Conservation (phyloP, 2,797 vertebrate genomes). For the Kryptopterus vitreolus region DNA sequence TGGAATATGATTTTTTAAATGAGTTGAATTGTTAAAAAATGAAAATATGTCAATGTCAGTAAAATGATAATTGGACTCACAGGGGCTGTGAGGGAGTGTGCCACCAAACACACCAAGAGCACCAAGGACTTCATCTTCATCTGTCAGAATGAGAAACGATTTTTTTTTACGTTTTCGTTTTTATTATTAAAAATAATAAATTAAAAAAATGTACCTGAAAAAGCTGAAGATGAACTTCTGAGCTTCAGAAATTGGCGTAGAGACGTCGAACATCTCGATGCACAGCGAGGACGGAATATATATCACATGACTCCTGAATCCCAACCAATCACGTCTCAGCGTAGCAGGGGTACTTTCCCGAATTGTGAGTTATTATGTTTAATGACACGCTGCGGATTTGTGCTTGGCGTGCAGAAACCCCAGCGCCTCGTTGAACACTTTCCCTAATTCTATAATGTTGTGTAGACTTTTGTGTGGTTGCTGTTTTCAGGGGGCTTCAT, state of each 20-base stretch:
- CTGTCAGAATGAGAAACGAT: slow-evolving; percentile 21
- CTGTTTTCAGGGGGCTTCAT: neutral
- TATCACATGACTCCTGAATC: slow-evolving; percentile 52
- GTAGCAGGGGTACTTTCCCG: slow-evolving; percentile 57
- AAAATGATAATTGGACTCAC: slow-evolving; percentile 61
- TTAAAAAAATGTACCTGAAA: too few relatives aligned
- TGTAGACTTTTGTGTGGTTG: slow-evolving; percentile 1
- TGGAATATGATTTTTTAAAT: too few relatives aligned
- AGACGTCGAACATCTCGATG: slow-evolving; percentile 22
- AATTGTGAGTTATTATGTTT: slow-evolving; percentile 63
- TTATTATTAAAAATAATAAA: too few relatives aligned
- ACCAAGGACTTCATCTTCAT: slow-evolving; percentile 65
- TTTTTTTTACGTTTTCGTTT: neutral
- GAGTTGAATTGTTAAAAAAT: too few relatives aligned
- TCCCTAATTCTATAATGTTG: slow-evolving; percentile 19
- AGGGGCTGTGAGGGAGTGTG: slow-evolving; percentile 63
- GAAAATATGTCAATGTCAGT: too few relatives aligned
- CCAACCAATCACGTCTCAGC: slow-evolving; percentile 68
- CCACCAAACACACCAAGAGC: slow-evolving; percentile 64
- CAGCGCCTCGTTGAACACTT: slow-evolving; percentile 42
- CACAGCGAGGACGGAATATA: slow-evolving; percentile 61
- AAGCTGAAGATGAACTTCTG: neutral
- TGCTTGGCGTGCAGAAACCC: slow-evolving; percentile 56
- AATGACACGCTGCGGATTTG: slow-evolving; percentile 67
- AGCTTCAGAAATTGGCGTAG: neutral